These are phyloP conservation scores for Drosophila elegans DNA, from an alignment of 1,140 invertebrate genomes.

Conservation along the genomic window DNA sequence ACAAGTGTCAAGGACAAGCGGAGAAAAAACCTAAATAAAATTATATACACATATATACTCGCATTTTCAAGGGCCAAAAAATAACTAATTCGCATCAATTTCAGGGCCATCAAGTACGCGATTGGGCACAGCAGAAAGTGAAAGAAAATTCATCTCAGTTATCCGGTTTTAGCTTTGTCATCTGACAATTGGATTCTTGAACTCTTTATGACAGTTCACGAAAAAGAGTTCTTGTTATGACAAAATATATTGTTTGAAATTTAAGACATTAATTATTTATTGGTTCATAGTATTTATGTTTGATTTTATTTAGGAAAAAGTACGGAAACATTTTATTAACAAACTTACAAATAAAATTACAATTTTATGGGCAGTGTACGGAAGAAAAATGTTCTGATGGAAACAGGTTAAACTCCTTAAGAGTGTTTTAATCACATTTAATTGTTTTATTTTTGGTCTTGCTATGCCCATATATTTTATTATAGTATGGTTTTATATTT, in stretches of 20 bases:
- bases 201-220: conserved; percentile 11
- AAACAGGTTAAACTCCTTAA: too few relatives aligned
- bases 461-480: too few relatives aligned
- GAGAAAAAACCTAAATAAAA: conserved; percentile 8
- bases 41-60: conserved; percentile 5
- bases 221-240: background rate
- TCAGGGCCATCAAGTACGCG: conserved; percentile 59
- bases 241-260: background rate
- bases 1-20: conserved; percentile 13
- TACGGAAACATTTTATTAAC: too few relatives aligned
- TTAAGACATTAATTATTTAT: too few relatives aligned
- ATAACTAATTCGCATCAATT: conserved; percentile 57
- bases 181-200: conserved; percentile 14
- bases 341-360: too few relatives aligned
- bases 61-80: conserved; percentile 12
- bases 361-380: too few relatives aligned
- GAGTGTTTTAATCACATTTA: too few relatives aligned
- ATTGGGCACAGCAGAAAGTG: conserved; percentile 38
- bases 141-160: conserved; percentile 20
- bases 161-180: conserved; percentile 20
- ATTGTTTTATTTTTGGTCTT: too few relatives aligned
- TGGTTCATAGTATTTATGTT: too few relatives aligned
- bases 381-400: too few relatives aligned
- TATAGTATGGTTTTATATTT: too few relatives aligned
- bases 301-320: too few relatives aligned